These are phyloP conservation scores for Tragelaphus buxtoni DNA, from an alignment of 2,113 vertebrate species.

Conservation along the genomic window DNA sequence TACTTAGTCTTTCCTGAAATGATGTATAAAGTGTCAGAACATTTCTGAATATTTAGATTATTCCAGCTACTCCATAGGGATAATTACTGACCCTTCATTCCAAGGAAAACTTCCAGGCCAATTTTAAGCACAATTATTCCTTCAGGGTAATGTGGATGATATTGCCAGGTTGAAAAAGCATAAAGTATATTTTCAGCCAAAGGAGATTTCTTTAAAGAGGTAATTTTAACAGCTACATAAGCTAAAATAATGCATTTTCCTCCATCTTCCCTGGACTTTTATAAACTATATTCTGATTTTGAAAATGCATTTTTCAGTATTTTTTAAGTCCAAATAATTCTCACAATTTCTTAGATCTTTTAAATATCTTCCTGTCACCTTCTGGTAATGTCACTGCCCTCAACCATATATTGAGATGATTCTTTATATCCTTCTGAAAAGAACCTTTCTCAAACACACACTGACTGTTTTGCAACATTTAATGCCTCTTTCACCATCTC, in stretches of 20 bases:
- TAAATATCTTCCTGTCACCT: neutral
- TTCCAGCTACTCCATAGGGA: neutral
- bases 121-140: neutral
- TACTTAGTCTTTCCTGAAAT: neutral
- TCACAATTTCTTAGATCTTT: neutral
- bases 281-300: neutral
- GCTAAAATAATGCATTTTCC: neutral
- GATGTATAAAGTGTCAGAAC: neutral
- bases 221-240: neutral
- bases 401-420: neutral
- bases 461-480: neutral
- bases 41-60: constrained; percentile 9
- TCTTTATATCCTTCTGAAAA: neutral
- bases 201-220: neutral
- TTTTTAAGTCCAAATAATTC: neutral
- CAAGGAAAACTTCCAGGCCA: neutral
- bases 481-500: neutral
- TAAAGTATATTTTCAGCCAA: neutral
- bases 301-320: neutral
- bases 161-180: neutral
- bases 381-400: neutral
- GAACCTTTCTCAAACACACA: neutral
- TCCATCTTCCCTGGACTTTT: neutral
- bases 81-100: neutral
- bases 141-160: neutral